Evolutionary conservation across 2,888 invertebrate genomes (phyloP), one percentile per base, ranked within the genome.

Genomic region (Rhaphigaster nebulosa): DNA sequence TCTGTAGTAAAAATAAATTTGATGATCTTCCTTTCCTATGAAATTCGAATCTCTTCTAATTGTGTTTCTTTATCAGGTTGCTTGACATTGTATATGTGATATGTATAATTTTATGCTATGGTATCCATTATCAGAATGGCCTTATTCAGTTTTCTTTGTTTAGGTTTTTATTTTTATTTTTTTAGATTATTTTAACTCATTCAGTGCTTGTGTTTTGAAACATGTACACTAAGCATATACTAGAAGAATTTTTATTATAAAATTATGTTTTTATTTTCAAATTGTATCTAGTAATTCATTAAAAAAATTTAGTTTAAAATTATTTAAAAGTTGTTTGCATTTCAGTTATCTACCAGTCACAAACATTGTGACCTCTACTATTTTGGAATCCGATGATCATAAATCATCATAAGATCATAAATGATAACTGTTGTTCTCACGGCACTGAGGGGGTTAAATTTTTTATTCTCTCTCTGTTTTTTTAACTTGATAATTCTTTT

Each of bases 21-120:
- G 20, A 76, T 76, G 38, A 18, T 34, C 70, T 76, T 38, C 34
- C 38, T 38, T 76, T 76, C 70, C 52, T 76, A 76, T 23, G 70
- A 18, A 76, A 23, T 38, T 38, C 6, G 34, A 76, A 76, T 76
- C 70, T 76, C 70, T 76, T 38, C 38, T 65, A 65, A 5, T 15
- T 34, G 70, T 76, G 38, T 76, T 76, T 76, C 34, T 38, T 38
- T 38, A 76, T 76, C 20, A 76, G 8, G 70, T 76, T 76, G 70
- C 70, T 76, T 76, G 70, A 38, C 34, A 76, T 70, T 70, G n/a
- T 76, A 76, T 29, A 76, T 76, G 70, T 76, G 70, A 76, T 76
- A 76, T 23, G 70, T 76, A 76, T 34, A 76, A 34, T 76, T 38
- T 76, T 76, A 76, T 20, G 34, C 34, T 23, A 38, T 23, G 38